A percentile compares a stretch with the other conserved stretches of the same genome.
Evolutionary conservation across 2,888 invertebrate species (phyloP).

Genomic region (Adineta ricciae): DNA sequence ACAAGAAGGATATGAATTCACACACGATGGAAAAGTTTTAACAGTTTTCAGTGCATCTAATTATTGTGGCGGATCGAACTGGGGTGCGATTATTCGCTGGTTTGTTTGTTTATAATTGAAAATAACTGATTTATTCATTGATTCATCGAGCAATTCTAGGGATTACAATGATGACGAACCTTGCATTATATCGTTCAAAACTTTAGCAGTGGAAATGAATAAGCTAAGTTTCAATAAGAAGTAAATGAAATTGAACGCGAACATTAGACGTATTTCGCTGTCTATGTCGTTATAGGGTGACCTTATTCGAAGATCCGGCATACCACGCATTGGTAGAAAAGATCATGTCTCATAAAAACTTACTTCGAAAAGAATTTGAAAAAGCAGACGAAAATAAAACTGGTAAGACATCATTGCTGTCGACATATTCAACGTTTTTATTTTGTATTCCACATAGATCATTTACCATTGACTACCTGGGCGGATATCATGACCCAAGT

Average conservation of each 20-base stretch:
- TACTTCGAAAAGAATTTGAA: neutral
- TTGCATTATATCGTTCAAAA: neutral
- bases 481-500: neutral
- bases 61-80: slow-evolving; percentile 1
- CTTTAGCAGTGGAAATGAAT: neutral
- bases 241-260: neutral
- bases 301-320: slow-evolving; percentile 16
- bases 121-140: too few species aligned
- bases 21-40: neutral
- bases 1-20: slow-evolving; percentile 1
- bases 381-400: neutral
- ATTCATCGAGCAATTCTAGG: too few species aligned
- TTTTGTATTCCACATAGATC: neutral
- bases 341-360: neutral
- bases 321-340: slow-evolving; percentile 13
- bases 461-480: neutral
- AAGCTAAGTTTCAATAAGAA: slow-evolving; percentile 5
- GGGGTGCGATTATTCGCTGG: slow-evolving; percentile 3
- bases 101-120: too few species aligned
- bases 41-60: slow-evolving; percentile 4
- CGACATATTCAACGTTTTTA: neutral
- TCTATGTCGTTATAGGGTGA: neutral
- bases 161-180: slow-evolving; percentile 9
- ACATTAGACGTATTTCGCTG: neutral
- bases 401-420: neutral